A percentile compares a stretch with the other conserved stretches of the same genome.
Evolutionary conservation across 2,888 invertebrate genomes (phyloP).

Genomic region (Torymus tubicola): DNA sequence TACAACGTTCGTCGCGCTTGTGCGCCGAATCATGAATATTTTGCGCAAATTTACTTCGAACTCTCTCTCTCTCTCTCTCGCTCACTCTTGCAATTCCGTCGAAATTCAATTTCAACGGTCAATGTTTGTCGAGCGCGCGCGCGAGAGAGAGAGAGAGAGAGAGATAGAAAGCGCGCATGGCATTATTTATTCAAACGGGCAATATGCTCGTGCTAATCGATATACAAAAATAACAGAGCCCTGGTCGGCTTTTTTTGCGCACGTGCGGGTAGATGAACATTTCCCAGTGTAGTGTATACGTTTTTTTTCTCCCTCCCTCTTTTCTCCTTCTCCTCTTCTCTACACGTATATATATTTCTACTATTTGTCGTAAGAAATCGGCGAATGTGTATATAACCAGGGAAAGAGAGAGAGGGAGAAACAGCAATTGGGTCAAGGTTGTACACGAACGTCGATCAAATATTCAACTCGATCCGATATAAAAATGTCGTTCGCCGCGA

Average conservation of each 20-base stretch:
- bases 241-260: neutral
- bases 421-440: no score
- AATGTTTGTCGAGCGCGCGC: slow-evolving; percentile 39
- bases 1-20: neutral
- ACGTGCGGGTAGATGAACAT: neutral
- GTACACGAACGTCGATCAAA: no score
- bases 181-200: slow-evolving; percentile 46
- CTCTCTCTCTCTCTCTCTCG: neutral
- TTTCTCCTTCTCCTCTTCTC: no score
- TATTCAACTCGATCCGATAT: no score
- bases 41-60: slow-evolving; percentile 37
- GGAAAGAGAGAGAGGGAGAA: no score
- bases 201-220: slow-evolving; percentile 41
- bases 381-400: no score
- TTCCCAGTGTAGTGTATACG: neutral
- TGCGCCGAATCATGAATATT: slow-evolving; percentile 30
- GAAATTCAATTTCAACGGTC: slow-evolving; percentile 51
- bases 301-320: no score
- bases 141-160: no score
- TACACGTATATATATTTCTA: no score
- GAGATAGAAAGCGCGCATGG: neutral
- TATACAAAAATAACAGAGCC: slow-evolving; percentile 42
- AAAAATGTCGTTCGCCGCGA: no score
- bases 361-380: no score
- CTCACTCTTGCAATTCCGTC: slow-evolving; percentile 22